Base-by-base conservation (phyloP, 2,113 vertebrate species). In the Pavo muticus region DNA sequence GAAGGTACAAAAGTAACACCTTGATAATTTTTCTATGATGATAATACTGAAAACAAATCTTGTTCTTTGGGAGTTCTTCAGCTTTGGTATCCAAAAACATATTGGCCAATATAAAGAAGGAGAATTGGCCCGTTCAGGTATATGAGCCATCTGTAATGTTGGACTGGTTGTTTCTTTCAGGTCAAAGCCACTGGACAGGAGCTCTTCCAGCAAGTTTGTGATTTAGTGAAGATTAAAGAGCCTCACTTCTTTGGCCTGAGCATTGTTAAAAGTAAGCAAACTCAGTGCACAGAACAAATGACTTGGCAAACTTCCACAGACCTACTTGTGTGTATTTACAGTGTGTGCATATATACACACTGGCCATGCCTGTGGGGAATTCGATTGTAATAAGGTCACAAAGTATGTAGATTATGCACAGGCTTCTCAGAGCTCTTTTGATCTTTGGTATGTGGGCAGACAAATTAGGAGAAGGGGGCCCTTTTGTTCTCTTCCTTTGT, bases 191-290 rank as follows among this genome's bases (percentile, higher is more conserved):
- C 98, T 4, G 98, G 98, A 35, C 98, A 98, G 67, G 98, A 99
- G 89, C 98, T 99, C 90, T 98, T 99, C 87, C 97, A 97, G 79
- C 97, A 96, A 75, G 98, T 98, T 71, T 98, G 98, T 19, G 98
- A 98, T 81, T 78, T 94, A 91, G 96, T 98, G 60, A 97, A 98
- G 95, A 97, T 99, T 93, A 98, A 98, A 95, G 98, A 99, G 72
- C 96, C 98, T 83, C 98, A 98, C 97, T 98, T 99, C 95, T 99
- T 99, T 85, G 98, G 99, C 90, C 98, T 99, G 91, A 99, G 98
- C 32, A 96, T 99, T 90, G 97, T 99, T 85, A 98, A 97, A 95
- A 98, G 99, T 99, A 97, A 98, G 98, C 79, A 88, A 93, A 94
- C 90, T 84, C 67, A 60, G 2, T 87, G 70, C 80, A 76, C 0